Percentiles rank a stretch among this genome's conserved stretches.
Evolutionary conservation across 2,888 invertebrate species (phyloP).

Genomic region (Acanthosepion pharaonis): DNA sequence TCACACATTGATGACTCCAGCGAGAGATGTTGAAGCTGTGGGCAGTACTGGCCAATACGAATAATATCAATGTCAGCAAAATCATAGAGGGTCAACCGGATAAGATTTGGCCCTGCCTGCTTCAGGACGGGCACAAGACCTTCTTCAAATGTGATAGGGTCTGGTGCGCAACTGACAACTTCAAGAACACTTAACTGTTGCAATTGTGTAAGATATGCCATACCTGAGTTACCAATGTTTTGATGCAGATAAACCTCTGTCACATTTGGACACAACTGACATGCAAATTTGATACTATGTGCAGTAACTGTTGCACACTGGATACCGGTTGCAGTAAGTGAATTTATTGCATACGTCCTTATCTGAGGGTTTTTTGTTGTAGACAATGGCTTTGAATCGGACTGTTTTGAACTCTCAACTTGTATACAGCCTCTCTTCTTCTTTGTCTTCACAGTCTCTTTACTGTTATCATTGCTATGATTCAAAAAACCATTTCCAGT

Average conservation of each 20-base stretch:
- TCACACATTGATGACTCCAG: conserved; percentile 44
- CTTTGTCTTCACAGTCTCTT: conserved; percentile 49
- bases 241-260: conserved; percentile 49
- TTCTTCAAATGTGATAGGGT: conserved; percentile 54
- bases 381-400: background rate
- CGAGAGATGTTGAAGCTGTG: conserved; percentile 50
- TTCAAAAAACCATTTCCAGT: background rate
- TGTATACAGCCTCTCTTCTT: background rate
- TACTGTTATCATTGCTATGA: conserved; percentile 25
- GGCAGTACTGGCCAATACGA: conserved; percentile 52
- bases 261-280: conserved; percentile 50
- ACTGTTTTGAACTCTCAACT: background rate
- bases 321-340: conserved; percentile 51
- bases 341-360: conserved; percentile 48
- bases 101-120: conserved; percentile 49
- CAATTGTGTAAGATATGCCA: conserved; percentile 50
- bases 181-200: conserved; percentile 50
- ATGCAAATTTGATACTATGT: conserved; percentile 49
- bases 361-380: background rate
- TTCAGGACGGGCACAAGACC: conserved; percentile 54
- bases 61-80: conserved; percentile 53
- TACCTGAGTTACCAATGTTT: conserved; percentile 38
- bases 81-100: conserved; percentile 51
- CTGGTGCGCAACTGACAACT: conserved; percentile 52
- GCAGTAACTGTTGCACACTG: conserved; percentile 49